A percentile compares a stretch with the other conserved stretches of the same genome.
These are phyloP conservation scores for Drosophila dunni DNA, from an alignment of 1,140 invertebrate species.

Conservation along the genomic window DNA sequence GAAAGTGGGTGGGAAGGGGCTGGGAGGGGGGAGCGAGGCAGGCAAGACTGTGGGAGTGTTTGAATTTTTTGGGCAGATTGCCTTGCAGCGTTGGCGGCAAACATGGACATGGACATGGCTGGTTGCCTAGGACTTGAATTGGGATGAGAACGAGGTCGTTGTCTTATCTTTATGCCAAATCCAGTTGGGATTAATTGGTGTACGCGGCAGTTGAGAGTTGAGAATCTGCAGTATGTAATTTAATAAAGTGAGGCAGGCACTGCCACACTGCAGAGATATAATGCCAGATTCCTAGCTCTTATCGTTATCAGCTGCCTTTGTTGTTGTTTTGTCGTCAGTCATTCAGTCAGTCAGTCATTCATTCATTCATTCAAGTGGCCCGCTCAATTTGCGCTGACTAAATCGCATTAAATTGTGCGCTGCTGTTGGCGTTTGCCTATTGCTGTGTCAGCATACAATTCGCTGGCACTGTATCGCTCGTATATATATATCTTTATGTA, in stretches of 20 bases:
- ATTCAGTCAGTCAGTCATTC: conserved; percentile 60
- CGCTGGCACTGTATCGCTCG: conserved; percentile 58
- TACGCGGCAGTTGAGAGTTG: conserved; percentile 49
- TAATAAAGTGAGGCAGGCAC: conserved; percentile 74
- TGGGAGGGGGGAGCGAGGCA: conserved; percentile 11
- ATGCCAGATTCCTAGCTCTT: conserved; percentile 29
- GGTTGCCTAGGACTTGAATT: neutral
- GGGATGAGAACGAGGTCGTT: conserved; percentile 46
- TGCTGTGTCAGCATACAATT: conserved; percentile 74
- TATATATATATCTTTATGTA: conserved; percentile 12
- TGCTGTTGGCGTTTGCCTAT: conserved; percentile 8
- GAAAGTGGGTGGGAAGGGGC: neutral
- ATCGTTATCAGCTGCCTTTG: conserved; percentile 63
- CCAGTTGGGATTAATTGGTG: conserved; percentile 81
- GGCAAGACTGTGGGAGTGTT: conserved; percentile 5
- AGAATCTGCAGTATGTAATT: conserved; percentile 73
- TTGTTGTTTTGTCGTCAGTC: conserved; percentile 45
- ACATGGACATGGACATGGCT: neutral
- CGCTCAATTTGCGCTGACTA: conserved; percentile 79
- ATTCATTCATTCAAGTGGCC: conserved; percentile 64
- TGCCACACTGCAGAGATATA: conserved; percentile 9
- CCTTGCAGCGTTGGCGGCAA: conserved; percentile 57
- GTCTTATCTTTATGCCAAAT: conserved; percentile 82
- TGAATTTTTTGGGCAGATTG: conserved; percentile 50
- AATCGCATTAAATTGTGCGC: conserved; percentile 80